phyloP scores from a whole-genome alignment of 2,797 vertebrate genomes.

The Eutrigla gurnardus region DNA sequence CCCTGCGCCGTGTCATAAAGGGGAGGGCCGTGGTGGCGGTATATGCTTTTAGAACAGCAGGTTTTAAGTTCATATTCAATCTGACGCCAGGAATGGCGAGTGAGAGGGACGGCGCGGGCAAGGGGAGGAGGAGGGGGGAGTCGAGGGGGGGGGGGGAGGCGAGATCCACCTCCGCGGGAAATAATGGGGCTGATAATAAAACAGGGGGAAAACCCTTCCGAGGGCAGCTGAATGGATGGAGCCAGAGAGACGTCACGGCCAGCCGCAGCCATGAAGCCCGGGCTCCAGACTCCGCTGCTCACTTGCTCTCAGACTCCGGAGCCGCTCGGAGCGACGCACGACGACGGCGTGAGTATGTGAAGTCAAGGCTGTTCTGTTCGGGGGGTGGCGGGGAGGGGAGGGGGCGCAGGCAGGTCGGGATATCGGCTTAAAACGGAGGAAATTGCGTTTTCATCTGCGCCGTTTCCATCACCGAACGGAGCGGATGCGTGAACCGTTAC shows the following conservation, averaged over 20 bases:
- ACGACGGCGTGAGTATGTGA: conserved; percentile 78
- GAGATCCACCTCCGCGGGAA: conserved; percentile 79
- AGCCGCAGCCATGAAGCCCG: conserved; percentile 85
- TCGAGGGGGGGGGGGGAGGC: conserved; percentile 50
- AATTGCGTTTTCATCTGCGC: conserved; percentile 39
- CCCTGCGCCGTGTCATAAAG: conserved; percentile 82
- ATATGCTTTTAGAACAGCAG: conserved; percentile 84
- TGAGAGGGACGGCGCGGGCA: conserved; percentile 44
- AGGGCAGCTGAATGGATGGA: conserved; percentile 89
- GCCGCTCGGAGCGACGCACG: conserved; percentile 52
- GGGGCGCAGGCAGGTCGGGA: neutral
- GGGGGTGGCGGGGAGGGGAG: neutral
- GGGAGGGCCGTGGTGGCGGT: conserved; percentile 78
- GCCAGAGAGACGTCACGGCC: conserved; percentile 86
- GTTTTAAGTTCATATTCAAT: conserved; percentile 80
- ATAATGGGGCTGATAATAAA: conserved; percentile 78
- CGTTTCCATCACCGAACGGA: conserved; percentile 22
- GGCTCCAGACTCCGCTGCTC: conserved; percentile 75
- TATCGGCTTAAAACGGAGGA: neutral
- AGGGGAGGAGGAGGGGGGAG: conserved; percentile 43
- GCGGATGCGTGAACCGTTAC: conserved; percentile 29
- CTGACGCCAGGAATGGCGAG: conserved; percentile 70
- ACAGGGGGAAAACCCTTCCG: conserved; percentile 77
- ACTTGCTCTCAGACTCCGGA: conserved; percentile 68
- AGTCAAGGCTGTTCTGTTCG: neutral